Evolutionary conservation across 2,113 vertebrate species (phyloP), one percentile per base, ranked within the genome.

Genomic region (Cebus imitator): DNA sequence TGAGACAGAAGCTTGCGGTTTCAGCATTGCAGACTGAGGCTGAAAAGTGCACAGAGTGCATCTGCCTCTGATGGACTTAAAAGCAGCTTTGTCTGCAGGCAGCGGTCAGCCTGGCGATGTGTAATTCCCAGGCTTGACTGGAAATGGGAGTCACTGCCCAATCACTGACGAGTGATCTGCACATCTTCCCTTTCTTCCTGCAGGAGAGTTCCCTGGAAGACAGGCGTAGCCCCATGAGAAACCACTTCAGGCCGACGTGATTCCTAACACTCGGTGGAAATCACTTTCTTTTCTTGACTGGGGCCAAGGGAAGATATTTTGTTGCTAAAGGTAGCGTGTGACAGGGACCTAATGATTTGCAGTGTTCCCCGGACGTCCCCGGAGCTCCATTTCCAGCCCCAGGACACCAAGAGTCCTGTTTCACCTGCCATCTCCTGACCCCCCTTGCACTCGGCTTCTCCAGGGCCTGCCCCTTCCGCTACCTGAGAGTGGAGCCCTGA

Each of bases 331-430:
- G 45, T 13, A 12, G 21, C 52, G 13, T 6, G 1, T 43, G 70
- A 13, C 11, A 32, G 45, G 89, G 23, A n/a, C 37, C 88, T 43
- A 14, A 70, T 8, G 8, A 40, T 64, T 27, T 23, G 43, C 50
- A 0, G 55, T 8, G 1, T 43, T 1, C 1, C 23, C 40, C 13
- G 12, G 37, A 45, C 1, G 0, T 18, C 45, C 52, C 21, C 0
- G 91, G 52, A 76, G 58, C 8, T 37, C 8, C 3, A 12, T 52
- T 40, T 30, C 66, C 32, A 30, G 52, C 32, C 13, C 70, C 45
- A 8, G 8, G 6, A 32, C 55, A n/a, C 20, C 14, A 1, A 66
- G 0, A 1, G 30, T 64, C 21, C 35, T 1, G 0, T 12, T 18
- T 81, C 2, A 1, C 6, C 13, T 18, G 76, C 61, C 80, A 8